These are phyloP conservation scores for Pseudococcus jackbeardsleyi DNA, from an alignment of 2,888 invertebrate genomes.

Conservation along the genomic window DNA sequence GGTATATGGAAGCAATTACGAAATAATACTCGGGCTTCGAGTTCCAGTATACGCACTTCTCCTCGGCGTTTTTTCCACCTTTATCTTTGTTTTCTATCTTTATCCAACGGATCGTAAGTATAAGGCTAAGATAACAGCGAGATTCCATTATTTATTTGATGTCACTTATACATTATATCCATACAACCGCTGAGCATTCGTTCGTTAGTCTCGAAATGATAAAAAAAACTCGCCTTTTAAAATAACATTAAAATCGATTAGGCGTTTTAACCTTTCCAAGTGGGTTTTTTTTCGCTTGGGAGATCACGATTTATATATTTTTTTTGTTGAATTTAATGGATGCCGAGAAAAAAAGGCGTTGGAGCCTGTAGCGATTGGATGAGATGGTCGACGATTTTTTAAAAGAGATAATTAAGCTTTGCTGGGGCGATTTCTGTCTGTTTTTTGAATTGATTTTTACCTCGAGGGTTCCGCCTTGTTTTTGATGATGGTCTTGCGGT, in stretches of 20 bases:
- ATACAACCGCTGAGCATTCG: constrained; percentile 6
- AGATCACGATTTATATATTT: background rate
- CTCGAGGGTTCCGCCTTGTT: too few relatives aligned
- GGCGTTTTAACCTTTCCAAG: constrained; percentile 5
- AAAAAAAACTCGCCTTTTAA: constrained; percentile 29
- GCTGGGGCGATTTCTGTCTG: background rate
- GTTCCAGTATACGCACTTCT: background rate
- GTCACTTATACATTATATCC: constrained; percentile 46
- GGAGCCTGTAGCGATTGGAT: background rate
- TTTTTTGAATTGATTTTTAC: too few relatives aligned
- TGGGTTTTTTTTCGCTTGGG: background rate
- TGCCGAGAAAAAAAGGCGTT: background rate
- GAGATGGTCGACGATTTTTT: background rate
- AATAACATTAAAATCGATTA: constrained; percentile 47
- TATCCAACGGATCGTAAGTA: background rate
- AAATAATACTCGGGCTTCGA: constrained; percentile 34
- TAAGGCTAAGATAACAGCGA: background rate
- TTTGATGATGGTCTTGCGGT: too few relatives aligned
- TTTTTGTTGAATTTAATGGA: background rate
- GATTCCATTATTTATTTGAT: constrained; percentile 57
- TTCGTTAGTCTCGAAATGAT: background rate
- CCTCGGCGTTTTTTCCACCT: constrained; percentile 22
- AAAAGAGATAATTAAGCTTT: background rate
- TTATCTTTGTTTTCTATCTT: constrained; percentile 37
- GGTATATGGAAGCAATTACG: constrained; percentile 57